Evolutionary conservation across 2,797 vertebrate species (phyloP).

Genomic region (Australoheros facetus): DNA sequence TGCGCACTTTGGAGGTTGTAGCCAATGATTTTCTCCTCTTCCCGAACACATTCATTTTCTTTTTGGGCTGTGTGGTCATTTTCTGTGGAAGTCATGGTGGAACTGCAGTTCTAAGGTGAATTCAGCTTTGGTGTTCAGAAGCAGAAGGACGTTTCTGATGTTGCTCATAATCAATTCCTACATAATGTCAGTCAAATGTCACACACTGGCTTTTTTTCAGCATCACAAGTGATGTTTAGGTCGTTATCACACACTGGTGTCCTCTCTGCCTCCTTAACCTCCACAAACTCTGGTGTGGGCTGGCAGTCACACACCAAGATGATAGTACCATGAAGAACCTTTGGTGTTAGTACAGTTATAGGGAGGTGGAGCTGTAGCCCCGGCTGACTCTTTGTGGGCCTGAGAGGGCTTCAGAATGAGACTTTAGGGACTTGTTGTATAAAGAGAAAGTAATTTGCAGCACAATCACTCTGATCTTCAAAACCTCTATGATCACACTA

Average conservation of each 20-base stretch:
- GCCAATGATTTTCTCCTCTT: conserved; percentile 13
- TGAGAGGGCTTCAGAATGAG: conserved; percentile 26
- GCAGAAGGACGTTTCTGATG: background rate
- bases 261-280: background rate
- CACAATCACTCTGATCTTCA: conserved; percentile 7
- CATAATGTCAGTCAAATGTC: conserved; percentile 28
- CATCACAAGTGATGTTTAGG: background rate
- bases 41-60: background rate
- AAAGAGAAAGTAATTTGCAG: conserved; percentile 35
- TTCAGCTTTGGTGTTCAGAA: background rate
- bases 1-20: background rate
- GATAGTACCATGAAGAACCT: background rate
- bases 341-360: background rate
- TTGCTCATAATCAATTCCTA: conserved; percentile 19
- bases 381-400: background rate
- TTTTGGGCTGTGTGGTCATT: background rate
- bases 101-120: conserved; percentile 21
- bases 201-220: conserved; percentile 15
- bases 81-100: conserved; percentile 3
- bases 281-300: background rate
- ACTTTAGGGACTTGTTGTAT: conserved; percentile 36
- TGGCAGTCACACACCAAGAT: background rate
- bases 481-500: conserved; percentile 3
- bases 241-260: background rate
- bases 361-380: conserved; percentile 2